Base-by-base conservation (phyloP, 2,797 vertebrate species). In the Trichosurus vulpecula region DNA sequence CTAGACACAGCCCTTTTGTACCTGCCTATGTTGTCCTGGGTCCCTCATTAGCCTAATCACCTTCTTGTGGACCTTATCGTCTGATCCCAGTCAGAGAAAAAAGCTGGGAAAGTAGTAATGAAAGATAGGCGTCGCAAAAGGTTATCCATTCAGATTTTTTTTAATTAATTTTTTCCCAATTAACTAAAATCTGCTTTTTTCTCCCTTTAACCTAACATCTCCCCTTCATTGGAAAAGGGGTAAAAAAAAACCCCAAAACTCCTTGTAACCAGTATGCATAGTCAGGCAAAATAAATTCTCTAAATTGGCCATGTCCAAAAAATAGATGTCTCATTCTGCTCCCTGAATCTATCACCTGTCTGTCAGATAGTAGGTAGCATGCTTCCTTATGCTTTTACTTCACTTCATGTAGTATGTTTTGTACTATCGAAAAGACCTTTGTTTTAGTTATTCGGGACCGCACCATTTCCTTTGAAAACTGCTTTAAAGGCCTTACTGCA, bases 391-490 rank as follows among this genome's bases (percentile, higher is more conserved):
- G 25, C 41, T 87, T 47, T 87, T 87, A 3, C 22, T 41, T 81
- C 47, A 19, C 0, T 87, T 87, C 74, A 87, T 27, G 25, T 47
- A 47, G 74, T 51, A 2, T 74, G n/a, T 74, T 74, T n/a, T 41
- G 66, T 74, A 74, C n/a, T 74, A n/a, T 41, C 74, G 74, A 47
- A 81, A 25, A 66, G 74, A 87, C 74, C 22, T 25, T 51, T 87
- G 27, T 35, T 91, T 91, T 90, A 8, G 13, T 29, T 11, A 12
- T 31, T 90, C 54, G 22, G 52, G 53, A 52, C 90, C 16, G 14
- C 14, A 54, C 9, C 27, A 91, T 91, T 96, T 96, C 57, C 54
- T 94, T 92, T 94, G 92, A 94, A 95, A 96, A 89, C 90, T 89
- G 52, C 30, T 35, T 90, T 52, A 90, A 54, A 30, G 16, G 90